Evolutionary conservation across 2,797 vertebrate genomes (phyloP).

Genomic region (Carcharodon carcharias): DNA sequence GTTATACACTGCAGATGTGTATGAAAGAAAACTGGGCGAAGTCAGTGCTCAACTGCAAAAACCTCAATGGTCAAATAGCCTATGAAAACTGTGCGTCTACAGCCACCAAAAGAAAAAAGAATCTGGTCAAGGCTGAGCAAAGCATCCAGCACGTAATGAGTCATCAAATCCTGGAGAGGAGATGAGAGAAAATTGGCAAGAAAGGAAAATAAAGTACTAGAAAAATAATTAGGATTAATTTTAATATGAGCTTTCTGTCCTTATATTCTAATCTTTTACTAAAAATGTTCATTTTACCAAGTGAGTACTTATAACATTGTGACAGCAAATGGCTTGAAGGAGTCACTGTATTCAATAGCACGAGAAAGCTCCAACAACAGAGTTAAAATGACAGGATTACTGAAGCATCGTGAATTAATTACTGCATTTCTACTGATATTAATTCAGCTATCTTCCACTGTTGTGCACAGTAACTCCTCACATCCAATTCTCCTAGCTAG

Average conservation of each 20-base stretch:
- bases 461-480: not conserved
- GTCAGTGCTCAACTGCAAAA: not conserved
- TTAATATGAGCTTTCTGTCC: not conserved
- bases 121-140: not conserved
- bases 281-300: not conserved
- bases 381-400: slow-evolving; percentile 31
- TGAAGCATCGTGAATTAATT: slow-evolving; percentile 28
- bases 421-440: slow-evolving; percentile 18
- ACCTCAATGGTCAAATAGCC: not conserved
- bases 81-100: not conserved
- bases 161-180: not conserved
- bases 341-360: not conserved
- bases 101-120: not conserved
- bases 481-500: slow-evolving; percentile 6
- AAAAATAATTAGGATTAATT: not conserved
- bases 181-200: not conserved
- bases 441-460: not conserved
- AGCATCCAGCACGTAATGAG: not conserved
- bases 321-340: slow-evolving; percentile 14
- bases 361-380: not conserved
- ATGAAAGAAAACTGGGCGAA: not conserved
- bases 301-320: slow-evolving; percentile 5
- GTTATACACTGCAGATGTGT: not conserved
- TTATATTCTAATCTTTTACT: not conserved
- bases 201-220: not conserved